Evolutionary conservation across 2,888 invertebrate species (phyloP), one percentile per base, ranked within the genome.

Genomic region (Argyresthia goedartella): DNA sequence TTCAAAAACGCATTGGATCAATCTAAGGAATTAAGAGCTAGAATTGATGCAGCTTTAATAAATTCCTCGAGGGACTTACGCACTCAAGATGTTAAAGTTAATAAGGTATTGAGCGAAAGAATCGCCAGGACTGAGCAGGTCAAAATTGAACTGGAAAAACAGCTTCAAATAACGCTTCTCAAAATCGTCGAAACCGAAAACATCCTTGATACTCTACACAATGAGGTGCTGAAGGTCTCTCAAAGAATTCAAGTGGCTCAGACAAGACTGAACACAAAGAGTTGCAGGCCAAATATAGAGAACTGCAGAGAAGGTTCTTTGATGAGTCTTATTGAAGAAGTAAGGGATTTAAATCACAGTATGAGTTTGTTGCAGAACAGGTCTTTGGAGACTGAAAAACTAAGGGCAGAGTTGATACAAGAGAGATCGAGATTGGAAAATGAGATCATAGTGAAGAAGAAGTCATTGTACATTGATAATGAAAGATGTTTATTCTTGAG

Each of bases 61-160:
- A 94, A 95, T 64, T 92, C 93, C 0, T 90, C 95, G 0, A 88
- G 93, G 56, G 95, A 96, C 76, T 85, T 96, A 53, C 88, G 94
- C 11, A 89, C 91, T 2, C 95, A 96, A 80, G 95, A 95, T 2
- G 93, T 95, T 60, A 85, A 87, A 48, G 94, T 96, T 0, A 95
- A 96, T 66, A 88, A 90, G 44, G 91, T 92, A 0, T 75, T 97
- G 53, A 88, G 89, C 7, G 89, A 90, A 58, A 88, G 94, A 50
- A 91, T 95, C 49, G 90, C 92, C 6, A 91, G 93, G 62, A 92
- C 92, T 0, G 92, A 95, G 68, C 92, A 94, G 73, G 90, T 93
- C 10, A 89, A 92, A 58, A 88, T 85, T 3, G 88, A 90, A 61
- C 76, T 96, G 58, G 93, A 93, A 69, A 90, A 90, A 56, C 92